These are phyloP conservation scores for Acipenser oxyrinchus DNA, from an alignment of 2,797 vertebrate species.

Conservation along the genomic window DNA sequence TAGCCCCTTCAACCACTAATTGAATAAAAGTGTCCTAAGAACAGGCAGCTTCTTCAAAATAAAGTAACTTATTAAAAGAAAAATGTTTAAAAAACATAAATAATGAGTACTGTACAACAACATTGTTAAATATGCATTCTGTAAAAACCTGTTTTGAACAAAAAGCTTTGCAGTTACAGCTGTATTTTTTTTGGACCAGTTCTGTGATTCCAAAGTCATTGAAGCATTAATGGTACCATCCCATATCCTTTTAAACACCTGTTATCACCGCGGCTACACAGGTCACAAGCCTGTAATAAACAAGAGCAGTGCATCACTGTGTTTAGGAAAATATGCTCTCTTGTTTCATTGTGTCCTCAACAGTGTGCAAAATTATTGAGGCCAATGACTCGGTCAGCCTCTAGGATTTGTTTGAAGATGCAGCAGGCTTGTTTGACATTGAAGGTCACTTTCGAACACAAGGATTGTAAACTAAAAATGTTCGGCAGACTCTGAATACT, in stretches of 20 bases:
- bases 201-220: constrained; percentile 56
- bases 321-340: constrained; percentile 63
- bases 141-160: too few species aligned
- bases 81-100: too few species aligned
- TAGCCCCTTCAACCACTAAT: too few species aligned
- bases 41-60: too few species aligned
- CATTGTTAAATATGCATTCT: too few species aligned
- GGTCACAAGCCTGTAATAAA: constrained; percentile 75
- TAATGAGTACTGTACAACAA: too few species aligned
- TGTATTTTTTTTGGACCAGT: too few species aligned
- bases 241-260: constrained; percentile 46
- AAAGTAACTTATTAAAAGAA: too few species aligned
- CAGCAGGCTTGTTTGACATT: constrained; percentile 60
- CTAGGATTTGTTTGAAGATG: constrained; percentile 68
- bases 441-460: constrained; percentile 62
- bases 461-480: constrained; percentile 59
- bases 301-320: constrained; percentile 49
- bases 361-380: constrained; percentile 71
- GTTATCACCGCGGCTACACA: constrained; percentile 52
- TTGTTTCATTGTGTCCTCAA: constrained; percentile 56
- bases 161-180: too few species aligned
- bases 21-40: too few species aligned
- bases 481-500: constrained; percentile 20
- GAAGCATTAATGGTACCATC: constrained; percentile 41
- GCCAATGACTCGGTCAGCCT: constrained; percentile 65